Conservation (phyloP, 2,888 invertebrate genomes). For the Lypha dubia region DNA sequence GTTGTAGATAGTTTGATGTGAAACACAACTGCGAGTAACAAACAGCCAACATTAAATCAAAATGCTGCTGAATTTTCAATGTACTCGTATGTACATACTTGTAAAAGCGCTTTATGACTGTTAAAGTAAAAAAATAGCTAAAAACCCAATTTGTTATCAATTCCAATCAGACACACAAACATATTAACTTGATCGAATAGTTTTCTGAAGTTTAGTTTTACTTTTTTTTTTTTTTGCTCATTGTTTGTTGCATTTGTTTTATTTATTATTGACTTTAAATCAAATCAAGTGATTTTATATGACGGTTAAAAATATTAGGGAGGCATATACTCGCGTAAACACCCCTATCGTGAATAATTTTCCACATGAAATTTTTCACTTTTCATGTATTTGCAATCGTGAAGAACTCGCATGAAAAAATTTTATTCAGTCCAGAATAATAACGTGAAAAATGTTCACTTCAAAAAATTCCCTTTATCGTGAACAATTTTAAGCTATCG, state of each 20-base stretch:
- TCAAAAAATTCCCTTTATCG: no score
- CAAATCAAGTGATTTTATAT: conserved; percentile 19
- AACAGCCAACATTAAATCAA: not conserved
- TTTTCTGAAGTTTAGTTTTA: conserved; percentile 18
- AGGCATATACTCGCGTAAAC: no score
- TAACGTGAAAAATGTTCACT: no score
- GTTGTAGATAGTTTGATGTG: conserved; percentile 12
- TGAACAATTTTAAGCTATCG: no score
- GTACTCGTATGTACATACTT: no score
- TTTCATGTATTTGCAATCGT: no score
- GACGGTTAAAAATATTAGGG: conserved; percentile 31
- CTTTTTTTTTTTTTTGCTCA: not conserved
- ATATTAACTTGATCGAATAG: conserved; percentile 44
- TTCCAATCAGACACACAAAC: conserved; percentile 47
- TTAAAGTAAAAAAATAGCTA: conserved; percentile 16
- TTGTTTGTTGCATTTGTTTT: not conserved
- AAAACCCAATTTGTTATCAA: conserved; percentile 62
- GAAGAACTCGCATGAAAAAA: no score
- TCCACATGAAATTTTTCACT: no score
- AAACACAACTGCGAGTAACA: not conserved
- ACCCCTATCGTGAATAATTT: no score
- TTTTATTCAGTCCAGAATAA: no score
- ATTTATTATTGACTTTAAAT: not conserved
- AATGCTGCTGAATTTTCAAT: conserved; percentile 14
- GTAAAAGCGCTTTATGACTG: conserved; percentile 17